Conservation (phyloP, 2,888 invertebrate species). For the Homarus gammarus region DNA sequence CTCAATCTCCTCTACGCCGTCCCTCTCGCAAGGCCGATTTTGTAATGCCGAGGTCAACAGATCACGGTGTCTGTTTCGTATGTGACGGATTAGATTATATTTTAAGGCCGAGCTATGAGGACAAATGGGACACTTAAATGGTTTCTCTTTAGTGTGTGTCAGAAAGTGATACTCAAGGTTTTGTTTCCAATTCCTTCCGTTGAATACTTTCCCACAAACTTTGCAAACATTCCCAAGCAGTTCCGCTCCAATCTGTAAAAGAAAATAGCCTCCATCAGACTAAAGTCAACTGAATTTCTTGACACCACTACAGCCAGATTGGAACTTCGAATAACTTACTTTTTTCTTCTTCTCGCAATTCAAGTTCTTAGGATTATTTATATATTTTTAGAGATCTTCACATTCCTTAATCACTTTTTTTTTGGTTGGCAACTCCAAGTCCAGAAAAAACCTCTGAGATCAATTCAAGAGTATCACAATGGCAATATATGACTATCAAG, state of each 20-base stretch:
- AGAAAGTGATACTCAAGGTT: constrained; percentile 74
- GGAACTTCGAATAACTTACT: not conserved
- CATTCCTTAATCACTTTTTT: too few relatives aligned
- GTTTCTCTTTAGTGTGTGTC: constrained; percentile 73
- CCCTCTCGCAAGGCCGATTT: constrained; percentile 24
- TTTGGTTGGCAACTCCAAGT: too few relatives aligned
- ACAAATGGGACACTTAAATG: constrained; percentile 70
- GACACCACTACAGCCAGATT: constrained; percentile 22
- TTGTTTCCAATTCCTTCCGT: constrained; percentile 75
- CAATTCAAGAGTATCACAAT: too few relatives aligned
- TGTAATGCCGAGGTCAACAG: constrained; percentile 35
- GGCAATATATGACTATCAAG: too few relatives aligned
- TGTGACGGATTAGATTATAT: constrained; percentile 68
- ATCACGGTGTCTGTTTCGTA: constrained; percentile 64
- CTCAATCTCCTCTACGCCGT: constrained; percentile 15
- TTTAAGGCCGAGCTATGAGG: constrained; percentile 69
- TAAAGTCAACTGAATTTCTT: constrained; percentile 3
- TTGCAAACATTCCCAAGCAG: constrained; percentile 72
- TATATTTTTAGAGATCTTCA: too few relatives aligned
- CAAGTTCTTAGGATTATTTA: not conserved
- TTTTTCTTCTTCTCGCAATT: not conserved
- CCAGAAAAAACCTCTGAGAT: too few relatives aligned
- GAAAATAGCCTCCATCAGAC: constrained; percentile 67
- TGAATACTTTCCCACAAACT: constrained; percentile 72
- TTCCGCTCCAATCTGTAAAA: constrained; percentile 72